A percentile compares a stretch with the other conserved stretches of the same genome.
These are phyloP conservation scores for Tridacna gigas DNA, from an alignment of 2,888 invertebrate species.

Conservation along the genomic window DNA sequence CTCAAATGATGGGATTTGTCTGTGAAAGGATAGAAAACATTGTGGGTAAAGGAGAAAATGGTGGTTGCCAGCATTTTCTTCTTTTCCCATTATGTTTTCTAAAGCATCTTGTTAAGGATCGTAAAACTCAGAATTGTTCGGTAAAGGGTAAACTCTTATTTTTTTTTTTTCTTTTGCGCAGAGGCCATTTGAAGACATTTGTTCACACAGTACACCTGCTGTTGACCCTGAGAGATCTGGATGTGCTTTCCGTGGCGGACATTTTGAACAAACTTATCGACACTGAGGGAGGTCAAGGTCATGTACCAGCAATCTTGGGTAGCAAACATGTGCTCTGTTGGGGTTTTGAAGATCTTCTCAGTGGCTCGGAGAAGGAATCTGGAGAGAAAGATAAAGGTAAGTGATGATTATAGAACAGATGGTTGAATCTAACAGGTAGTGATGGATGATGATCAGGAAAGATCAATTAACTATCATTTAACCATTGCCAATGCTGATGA, in stretches of 20 bases:
- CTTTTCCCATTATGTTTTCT: no score
- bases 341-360: constrained; percentile 82
- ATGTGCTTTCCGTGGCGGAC: constrained; percentile 77
- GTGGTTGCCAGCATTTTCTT: no score
- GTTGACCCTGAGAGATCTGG: constrained; percentile 75
- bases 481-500: no score
- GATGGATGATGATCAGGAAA: no score
- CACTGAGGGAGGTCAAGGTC: constrained; percentile 81
- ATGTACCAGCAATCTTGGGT: constrained; percentile 76
- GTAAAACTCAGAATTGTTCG: no score
- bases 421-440: no score
- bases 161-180: constrained; percentile 56
- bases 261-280: constrained; percentile 77
- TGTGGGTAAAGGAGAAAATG: no score
- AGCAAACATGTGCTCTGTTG: constrained; percentile 82
- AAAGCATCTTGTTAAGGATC: no score
- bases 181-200: constrained; percentile 82
- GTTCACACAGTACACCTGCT: constrained; percentile 82
- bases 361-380: constrained; percentile 72
- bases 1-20: no score
- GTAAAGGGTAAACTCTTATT: neutral
- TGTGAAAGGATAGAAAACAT: no score
- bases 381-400: constrained; percentile 74
- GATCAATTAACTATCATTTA: no score
- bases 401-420: no score